Conservation (phyloP, 2,113 vertebrate genomes). For the Grammomys dolichurus region DNA sequence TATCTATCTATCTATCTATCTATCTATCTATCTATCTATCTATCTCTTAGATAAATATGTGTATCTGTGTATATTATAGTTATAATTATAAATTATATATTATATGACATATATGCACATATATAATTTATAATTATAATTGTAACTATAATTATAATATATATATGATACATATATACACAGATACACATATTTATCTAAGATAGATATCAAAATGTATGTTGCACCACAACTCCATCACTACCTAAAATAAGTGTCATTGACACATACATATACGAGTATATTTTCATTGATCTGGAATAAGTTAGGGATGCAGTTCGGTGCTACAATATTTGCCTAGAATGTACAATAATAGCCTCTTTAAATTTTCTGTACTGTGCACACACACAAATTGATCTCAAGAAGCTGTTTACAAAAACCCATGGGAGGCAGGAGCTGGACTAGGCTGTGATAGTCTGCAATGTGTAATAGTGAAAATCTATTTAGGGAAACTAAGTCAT, state of each 20-base stretch:
- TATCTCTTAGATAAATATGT: too few relatives aligned
- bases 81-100: too few relatives aligned
- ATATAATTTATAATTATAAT: too few relatives aligned
- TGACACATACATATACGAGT: neutral
- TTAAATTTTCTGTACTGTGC: neutral
- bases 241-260: neutral
- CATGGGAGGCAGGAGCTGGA: neutral
- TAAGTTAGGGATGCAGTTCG: neutral
- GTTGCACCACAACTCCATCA: neutral
- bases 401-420: conserved; percentile 10
- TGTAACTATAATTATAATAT: too few relatives aligned
- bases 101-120: too few relatives aligned
- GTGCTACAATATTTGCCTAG: neutral
- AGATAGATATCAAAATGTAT: neutral
- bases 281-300: neutral
- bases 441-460: neutral
- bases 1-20: too few relatives aligned
- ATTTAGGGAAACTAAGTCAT: neutral
- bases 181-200: neutral
- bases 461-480: neutral
- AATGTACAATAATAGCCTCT: neutral
- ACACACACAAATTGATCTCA: neutral
- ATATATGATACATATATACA: too few relatives aligned
- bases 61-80: too few relatives aligned
- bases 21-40: too few relatives aligned